Evolutionary conservation across 2,888 invertebrate species (phyloP), one percentile per base, ranked within the genome.

Genomic region (Cecidostiba fungosa): DNA sequence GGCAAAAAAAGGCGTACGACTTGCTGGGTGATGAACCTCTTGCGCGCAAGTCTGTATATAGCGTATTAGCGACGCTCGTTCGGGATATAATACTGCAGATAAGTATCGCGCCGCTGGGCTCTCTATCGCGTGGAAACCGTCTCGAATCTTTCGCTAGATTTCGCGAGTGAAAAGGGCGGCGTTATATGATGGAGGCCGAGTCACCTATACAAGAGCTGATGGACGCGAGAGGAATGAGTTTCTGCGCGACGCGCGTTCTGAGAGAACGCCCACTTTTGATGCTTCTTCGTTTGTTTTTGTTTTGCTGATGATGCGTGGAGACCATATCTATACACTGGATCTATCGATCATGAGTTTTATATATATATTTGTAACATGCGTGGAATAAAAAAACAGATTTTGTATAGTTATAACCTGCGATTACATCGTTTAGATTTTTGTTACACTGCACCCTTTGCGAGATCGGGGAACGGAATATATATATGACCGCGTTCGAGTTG

Each of bases 51-150:
- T 14, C 47, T 39, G 4, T 1, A 23, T 74, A 10, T n/a, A 47
- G 16, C 73, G 47, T 26, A 74, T 74, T 74, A 74, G 73, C 50
- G 73, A 74, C 73, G 73, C 73, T 74, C 73, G 47, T 74, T 32
- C 19, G 69, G 32, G 32, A 14, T 2, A 26, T 72, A n/a, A 10
- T n/a, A 43, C 1, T 43, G 12, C 39, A 26, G 73, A 74, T 74
- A 47, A 74, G 26, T 47, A 74, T 12, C 54, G n/a, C 54, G 54
- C 19, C 54, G 54, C n/a, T 54, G 54, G 19, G 54, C 54, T n/a
- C 54, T 54, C 54, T 54, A 0, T 50, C 59, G 59, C 23, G 10
- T 10, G n/a, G 10, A 59, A 59, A 59, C 4, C 59, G 8, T 23
- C 10, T 23, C 10, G 59, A n/a, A 59, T 59, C 59, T 59, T 23